phyloP scores from a whole-genome alignment of 2,888 invertebrate species.

The Scaeva pyrastri region DNA sequence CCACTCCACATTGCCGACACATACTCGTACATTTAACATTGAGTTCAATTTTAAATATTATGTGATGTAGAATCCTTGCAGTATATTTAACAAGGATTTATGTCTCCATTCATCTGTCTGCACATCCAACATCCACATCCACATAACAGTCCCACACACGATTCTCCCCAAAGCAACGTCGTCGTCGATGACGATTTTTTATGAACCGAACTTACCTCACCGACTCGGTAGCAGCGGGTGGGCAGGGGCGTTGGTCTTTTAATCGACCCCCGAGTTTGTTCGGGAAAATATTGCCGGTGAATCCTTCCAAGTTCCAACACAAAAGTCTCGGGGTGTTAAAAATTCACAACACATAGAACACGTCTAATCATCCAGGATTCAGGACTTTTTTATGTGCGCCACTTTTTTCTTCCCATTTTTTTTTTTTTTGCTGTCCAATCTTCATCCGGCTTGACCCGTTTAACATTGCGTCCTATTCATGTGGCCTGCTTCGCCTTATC shows the following conservation, averaged over 20 bases:
- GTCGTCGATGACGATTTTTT: constrained; percentile 27
- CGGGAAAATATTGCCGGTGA: constrained; percentile 20
- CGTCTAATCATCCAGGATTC: constrained; percentile 74
- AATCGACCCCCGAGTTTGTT: constrained; percentile 33
- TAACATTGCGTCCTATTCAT: constrained; percentile 51
- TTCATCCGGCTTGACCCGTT: constrained; percentile 59
- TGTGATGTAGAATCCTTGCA: constrained; percentile 41
- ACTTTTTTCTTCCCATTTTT: not conserved
- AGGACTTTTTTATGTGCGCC: constrained; percentile 31
- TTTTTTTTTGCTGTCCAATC: constrained; percentile 12
- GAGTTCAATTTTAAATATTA: constrained; percentile 71
- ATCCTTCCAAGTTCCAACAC: constrained; percentile 6
- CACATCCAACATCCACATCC: too few species aligned
- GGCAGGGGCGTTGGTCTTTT: constrained; percentile 35
- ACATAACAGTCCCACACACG: constrained; percentile 11
- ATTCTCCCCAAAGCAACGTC: constrained; percentile 28
- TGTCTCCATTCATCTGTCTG: constrained; percentile 74
- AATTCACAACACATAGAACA: constrained; percentile 68
- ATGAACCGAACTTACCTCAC: constrained; percentile 62
- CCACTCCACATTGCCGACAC: not conserved
- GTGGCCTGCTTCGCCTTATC: constrained; percentile 49
- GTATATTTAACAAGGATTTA: constrained; percentile 75
- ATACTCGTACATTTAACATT: constrained; percentile 11
- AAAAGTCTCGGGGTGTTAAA: constrained; percentile 49
- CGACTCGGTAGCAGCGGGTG: too few species aligned